Evolutionary conservation across 35 echinoderm and acorn worm genomes (phyloP).

Genomic region (Amphiura filiformis): DNA sequence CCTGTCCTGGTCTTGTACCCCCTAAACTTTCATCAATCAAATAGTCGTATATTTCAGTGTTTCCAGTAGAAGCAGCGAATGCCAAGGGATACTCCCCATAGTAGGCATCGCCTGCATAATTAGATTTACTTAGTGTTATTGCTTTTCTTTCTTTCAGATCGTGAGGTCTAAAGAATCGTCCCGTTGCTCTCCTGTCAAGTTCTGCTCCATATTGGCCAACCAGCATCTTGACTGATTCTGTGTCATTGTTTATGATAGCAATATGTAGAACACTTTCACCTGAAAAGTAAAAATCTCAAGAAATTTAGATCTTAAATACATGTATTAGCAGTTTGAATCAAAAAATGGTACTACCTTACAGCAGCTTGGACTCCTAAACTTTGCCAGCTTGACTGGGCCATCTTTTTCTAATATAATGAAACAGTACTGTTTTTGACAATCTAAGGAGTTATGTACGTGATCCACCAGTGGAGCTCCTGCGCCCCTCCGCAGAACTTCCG

Average conservation of each 20-base stretch:
- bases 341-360: not conserved
- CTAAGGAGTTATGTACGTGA: not conserved
- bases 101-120: conserved; percentile 71
- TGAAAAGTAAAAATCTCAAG: conserved; percentile 27
- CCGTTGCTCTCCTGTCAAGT: conserved; percentile 61
- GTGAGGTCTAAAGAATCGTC: conserved; percentile 73
- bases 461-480: too few relatives aligned
- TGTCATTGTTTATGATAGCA: conserved; percentile 79
- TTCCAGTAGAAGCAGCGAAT: conserved; percentile 62
- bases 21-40: conserved; percentile 45
- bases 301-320: not conserved
- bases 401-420: not conserved
- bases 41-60: conserved; percentile 76
- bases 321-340: not conserved
- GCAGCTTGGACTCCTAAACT: not conserved
- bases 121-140: conserved; percentile 14
- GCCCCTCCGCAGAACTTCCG: too few relatives aligned
- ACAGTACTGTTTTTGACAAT: too few relatives aligned
- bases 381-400: too few relatives aligned
- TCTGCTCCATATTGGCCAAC: conserved; percentile 35
- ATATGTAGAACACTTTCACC: conserved; percentile 77
- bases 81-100: conserved; percentile 83
- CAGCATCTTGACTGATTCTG: conserved; percentile 64
- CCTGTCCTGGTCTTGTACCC: conserved; percentile 20
- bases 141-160: conserved; percentile 36